Conservation (phyloP, 1,140 invertebrate species). For the Whitmania pigra region DNA sequence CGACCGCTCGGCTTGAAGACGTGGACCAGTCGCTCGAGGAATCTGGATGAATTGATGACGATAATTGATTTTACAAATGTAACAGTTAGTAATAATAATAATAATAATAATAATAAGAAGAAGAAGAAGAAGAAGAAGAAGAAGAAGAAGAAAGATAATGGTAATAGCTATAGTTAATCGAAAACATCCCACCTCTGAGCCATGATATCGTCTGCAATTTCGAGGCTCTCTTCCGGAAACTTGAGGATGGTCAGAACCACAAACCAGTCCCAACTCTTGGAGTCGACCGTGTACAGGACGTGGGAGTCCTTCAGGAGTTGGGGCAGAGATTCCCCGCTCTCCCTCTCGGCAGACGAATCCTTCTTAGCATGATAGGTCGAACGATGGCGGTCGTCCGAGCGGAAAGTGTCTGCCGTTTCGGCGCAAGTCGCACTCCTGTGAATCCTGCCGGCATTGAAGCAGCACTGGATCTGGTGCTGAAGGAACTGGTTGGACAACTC, state of each 20-base stretch:
- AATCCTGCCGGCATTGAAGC: too few relatives aligned
- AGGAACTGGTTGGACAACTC: too few relatives aligned
- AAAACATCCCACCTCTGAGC: too few relatives aligned
- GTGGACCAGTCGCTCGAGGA: slow-evolving; percentile 64
- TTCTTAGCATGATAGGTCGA: not conserved
- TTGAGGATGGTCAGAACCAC: slow-evolving; percentile 62
- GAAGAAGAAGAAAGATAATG: too few relatives aligned
- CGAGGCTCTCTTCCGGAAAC: slow-evolving; percentile 41
- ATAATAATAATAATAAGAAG: too few relatives aligned
- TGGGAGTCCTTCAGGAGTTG: slow-evolving; percentile 57
- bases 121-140: too few relatives aligned
- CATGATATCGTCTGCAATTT: too few relatives aligned
- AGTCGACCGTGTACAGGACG: slow-evolving; percentile 55
- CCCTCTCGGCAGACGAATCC: not conserved
- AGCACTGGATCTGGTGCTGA: too few relatives aligned
- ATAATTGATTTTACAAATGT: too few relatives aligned
- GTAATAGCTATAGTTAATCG: not conserved
- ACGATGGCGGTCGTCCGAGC: not conserved
- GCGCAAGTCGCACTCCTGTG: too few relatives aligned
- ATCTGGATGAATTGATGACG: slow-evolving; percentile 42
- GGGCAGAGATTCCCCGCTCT: slow-evolving; percentile 38
- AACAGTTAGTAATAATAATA: too few relatives aligned
- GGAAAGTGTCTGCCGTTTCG: too few relatives aligned
- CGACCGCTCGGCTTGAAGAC: slow-evolving; percentile 76
- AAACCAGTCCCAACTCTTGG: slow-evolving; percentile 71